Conservation (phyloP, 2,888 invertebrate species). For the Metopia argyrocephala region DNA sequence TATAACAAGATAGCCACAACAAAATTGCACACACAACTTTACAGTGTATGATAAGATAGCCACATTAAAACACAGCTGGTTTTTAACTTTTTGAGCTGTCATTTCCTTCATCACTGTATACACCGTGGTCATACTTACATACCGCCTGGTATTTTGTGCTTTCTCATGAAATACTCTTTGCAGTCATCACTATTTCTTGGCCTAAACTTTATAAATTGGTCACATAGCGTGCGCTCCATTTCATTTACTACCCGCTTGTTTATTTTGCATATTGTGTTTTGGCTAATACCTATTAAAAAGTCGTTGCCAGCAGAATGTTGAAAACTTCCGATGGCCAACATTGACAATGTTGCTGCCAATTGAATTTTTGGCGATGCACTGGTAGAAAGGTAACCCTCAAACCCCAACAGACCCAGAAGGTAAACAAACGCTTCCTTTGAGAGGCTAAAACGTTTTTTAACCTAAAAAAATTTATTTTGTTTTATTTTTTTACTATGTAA, state of each 20-base stretch:
- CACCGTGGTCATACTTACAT: neutral
- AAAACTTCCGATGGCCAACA: slow-evolving; percentile 1
- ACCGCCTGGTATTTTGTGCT: neutral
- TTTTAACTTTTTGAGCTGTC: no score
- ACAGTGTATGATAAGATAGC: no score
- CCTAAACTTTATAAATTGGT: neutral
- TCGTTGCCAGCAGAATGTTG: slow-evolving; percentile 12
- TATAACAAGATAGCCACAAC: no score
- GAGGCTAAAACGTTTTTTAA: neutral
- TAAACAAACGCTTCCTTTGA: neutral
- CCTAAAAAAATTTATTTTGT: no score
- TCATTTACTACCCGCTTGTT: neutral
- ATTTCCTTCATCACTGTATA: no score
- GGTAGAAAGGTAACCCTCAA: neutral
- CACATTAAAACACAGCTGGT: no score
- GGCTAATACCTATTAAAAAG: slow-evolving; percentile 1
- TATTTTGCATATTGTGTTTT: neutral
- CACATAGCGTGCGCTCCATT: neutral
- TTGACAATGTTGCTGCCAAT: neutral
- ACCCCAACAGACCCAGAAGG: neutral
- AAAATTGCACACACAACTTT: no score
- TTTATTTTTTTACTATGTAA: no score
- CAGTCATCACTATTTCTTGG: neutral
- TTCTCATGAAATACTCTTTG: neutral
- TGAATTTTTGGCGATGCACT: neutral